These are phyloP conservation scores for Hyaena hyaena DNA, from an alignment of 2,113 vertebrate genomes.

Conservation along the genomic window DNA sequence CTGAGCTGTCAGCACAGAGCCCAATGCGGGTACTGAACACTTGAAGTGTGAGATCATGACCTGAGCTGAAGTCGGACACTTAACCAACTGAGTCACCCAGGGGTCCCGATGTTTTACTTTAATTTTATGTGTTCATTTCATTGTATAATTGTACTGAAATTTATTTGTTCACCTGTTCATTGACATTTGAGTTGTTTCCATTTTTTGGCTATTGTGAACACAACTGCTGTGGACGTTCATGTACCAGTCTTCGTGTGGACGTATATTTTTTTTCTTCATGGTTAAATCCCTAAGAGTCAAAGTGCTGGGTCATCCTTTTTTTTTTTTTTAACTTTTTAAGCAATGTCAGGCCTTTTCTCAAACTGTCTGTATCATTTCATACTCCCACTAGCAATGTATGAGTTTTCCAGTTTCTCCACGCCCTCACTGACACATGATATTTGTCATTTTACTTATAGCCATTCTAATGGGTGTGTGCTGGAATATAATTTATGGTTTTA, in stretches of 20 bases:
- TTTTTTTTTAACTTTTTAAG: constrained; percentile 11
- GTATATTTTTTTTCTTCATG: constrained; percentile 19
- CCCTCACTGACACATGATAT: neutral
- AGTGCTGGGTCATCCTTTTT: neutral
- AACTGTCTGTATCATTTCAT: neutral
- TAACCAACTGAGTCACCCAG: too few relatives aligned
- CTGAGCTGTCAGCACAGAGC: too few relatives aligned
- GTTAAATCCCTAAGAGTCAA: neutral
- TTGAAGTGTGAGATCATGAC: too few relatives aligned
- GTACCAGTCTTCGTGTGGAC: neutral
- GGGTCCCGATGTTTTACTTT: neutral
- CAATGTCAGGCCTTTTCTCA: neutral
- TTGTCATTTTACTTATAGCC: constrained; percentile 20
- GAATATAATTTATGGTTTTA: neutral
- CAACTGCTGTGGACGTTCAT: neutral
- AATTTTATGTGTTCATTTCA: neutral
- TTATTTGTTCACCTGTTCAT: neutral
- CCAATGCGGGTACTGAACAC: too few relatives aligned
- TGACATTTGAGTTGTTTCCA: neutral
- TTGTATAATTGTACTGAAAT: neutral
- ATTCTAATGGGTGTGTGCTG: neutral
- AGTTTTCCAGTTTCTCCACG: neutral
- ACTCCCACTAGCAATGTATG: neutral
- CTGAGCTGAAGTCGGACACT: too few relatives aligned
- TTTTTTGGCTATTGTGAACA: neutral